These are phyloP conservation scores for Xerus rutilus DNA, from an alignment of 2,797 vertebrate species.

Conservation along the genomic window DNA sequence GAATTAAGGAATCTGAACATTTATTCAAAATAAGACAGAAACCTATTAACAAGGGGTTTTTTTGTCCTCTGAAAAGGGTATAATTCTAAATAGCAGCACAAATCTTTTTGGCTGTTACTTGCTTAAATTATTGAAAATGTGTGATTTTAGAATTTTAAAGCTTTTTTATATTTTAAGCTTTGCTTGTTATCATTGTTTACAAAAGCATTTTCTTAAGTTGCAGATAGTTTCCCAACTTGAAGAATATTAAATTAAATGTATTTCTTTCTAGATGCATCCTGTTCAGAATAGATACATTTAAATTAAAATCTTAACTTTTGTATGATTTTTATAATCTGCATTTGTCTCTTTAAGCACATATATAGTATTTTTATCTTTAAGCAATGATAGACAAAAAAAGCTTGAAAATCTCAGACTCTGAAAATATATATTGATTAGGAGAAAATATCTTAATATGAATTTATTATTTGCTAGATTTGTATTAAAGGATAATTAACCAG, in stretches of 20 bases:
- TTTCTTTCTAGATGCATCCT: constrained; percentile 18
- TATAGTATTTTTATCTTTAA: constrained; percentile 53
- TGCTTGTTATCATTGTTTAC: constrained; percentile 51
- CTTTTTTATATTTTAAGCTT: constrained; percentile 65
- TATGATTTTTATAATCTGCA: constrained; percentile 21
- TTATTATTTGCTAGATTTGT: constrained; percentile 66
- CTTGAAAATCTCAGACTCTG: constrained; percentile 34
- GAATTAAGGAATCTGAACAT: background rate
- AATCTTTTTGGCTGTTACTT: constrained; percentile 40
- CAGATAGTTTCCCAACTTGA: constrained; percentile 38
- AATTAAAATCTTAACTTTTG: constrained; percentile 49
- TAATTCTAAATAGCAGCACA: background rate
- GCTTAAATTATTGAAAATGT: constrained; percentile 54
- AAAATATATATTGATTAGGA: constrained; percentile 50
- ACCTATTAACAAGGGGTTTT: constrained; percentile 12
- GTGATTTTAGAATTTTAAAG: constrained; percentile 55
- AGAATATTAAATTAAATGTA: constrained; percentile 44
- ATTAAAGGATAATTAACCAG: constrained; percentile 41
- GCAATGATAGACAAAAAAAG: background rate
- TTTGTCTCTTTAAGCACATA: constrained; percentile 5
- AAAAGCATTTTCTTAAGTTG: constrained; percentile 54
- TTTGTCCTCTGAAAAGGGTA: constrained; percentile 54
- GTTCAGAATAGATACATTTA: background rate
- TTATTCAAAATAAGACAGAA: constrained; percentile 56
- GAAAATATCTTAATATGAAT: constrained; percentile 77